Conservation (phyloP, 2,888 invertebrate species). For the Parthenolecanium corni region DNA sequence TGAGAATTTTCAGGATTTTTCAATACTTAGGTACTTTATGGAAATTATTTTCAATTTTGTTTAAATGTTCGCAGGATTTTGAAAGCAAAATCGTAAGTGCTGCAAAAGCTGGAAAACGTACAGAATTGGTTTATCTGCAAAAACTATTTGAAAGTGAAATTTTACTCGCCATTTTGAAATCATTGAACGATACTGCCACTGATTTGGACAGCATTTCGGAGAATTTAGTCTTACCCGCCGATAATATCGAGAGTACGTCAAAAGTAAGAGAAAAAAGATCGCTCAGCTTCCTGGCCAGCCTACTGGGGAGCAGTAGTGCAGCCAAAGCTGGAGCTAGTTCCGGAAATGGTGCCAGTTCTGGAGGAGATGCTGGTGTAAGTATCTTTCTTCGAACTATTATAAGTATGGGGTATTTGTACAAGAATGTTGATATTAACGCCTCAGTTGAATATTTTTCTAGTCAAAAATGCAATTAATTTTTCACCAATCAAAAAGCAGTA, state of each 20-base stretch:
- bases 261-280: slow-evolving; percentile 34
- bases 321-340: slow-evolving; percentile 5
- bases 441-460: too few relatives aligned
- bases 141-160: slow-evolving; percentile 20
- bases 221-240: slow-evolving; percentile 11
- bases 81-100: slow-evolving; percentile 21
- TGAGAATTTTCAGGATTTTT: too few relatives aligned
- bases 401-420: too few relatives aligned
- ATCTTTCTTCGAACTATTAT: background rate
- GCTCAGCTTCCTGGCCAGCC: slow-evolving; percentile 34
- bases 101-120: slow-evolving; percentile 13
- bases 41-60: too few relatives aligned
- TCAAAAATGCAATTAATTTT: too few relatives aligned
- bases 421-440: too few relatives aligned
- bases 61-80: slow-evolving; percentile 25
- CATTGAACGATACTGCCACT: background rate
- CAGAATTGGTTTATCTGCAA: slow-evolving; percentile 11
- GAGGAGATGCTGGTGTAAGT: slow-evolving; percentile 5
- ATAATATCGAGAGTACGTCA: background rate
- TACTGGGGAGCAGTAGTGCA: slow-evolving; percentile 35
- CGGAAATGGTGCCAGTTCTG: slow-evolving; percentile 7
- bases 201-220: background rate
- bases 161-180: slow-evolving; percentile 15
- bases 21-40: too few relatives aligned
- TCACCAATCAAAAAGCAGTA: too few relatives aligned